A percentile compares a stretch with the other conserved stretches of the same genome.
These are phyloP conservation scores for Phyto melanocephala DNA, from an alignment of 2,888 invertebrate species.

Conservation along the genomic window DNA sequence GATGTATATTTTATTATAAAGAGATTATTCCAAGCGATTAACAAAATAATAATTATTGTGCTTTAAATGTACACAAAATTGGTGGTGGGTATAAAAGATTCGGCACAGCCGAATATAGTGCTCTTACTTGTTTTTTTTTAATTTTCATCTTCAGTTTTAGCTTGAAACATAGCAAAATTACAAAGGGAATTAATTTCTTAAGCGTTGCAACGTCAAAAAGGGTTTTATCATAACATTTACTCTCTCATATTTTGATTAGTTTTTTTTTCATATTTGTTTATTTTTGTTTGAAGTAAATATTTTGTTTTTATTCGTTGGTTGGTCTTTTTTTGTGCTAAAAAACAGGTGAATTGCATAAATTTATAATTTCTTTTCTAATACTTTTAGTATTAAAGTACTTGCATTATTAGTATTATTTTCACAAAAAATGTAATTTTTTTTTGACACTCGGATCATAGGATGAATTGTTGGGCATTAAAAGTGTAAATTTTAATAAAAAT, in stretches of 20 bases:
- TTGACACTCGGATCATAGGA: too few relatives aligned
- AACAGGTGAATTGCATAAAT: slow-evolving; percentile 13
- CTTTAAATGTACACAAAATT: too few relatives aligned
- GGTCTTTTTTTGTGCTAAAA: background rate
- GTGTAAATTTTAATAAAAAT: too few relatives aligned
- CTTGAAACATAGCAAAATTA: slow-evolving; percentile 7
- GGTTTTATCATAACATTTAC: slow-evolving; percentile 32
- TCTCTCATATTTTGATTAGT: background rate
- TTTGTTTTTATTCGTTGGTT: background rate
- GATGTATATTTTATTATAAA: too few relatives aligned
- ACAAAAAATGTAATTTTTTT: too few relatives aligned
- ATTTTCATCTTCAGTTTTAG: background rate
- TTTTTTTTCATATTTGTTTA: background rate
- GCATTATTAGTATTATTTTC: too few relatives aligned
- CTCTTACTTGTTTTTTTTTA: background rate
- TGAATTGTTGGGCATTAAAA: too few relatives aligned
- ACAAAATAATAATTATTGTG: too few relatives aligned
- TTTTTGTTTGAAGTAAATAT: background rate
- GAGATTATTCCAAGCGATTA: too few relatives aligned
- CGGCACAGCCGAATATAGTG: too few relatives aligned
- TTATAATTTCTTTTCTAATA: background rate
- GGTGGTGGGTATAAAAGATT: too few relatives aligned
- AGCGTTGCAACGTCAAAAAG: slow-evolving; percentile 28
- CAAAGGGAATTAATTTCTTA: slow-evolving; percentile 42
- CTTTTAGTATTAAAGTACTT: too few relatives aligned